Conservation (phyloP, 2,113 vertebrate genomes). For the Sebastes fasciatus region DNA sequence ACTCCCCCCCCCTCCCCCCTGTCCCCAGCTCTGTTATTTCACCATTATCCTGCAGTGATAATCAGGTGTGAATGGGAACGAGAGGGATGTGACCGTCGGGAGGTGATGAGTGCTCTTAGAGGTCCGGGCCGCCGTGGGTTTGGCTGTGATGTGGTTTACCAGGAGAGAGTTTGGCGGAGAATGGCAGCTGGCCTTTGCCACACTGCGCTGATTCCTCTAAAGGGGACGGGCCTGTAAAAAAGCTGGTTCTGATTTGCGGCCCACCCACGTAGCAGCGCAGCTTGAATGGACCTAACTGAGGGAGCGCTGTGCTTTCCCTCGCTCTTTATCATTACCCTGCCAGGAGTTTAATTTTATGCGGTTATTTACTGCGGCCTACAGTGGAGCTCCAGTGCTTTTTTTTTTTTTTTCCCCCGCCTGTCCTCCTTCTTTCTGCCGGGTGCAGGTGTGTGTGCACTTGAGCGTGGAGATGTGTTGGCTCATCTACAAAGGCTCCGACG, state of each 20-base stretch:
- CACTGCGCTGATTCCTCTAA: conserved; percentile 46
- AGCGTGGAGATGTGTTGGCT: conserved; percentile 67
- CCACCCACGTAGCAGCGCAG: conserved; percentile 77
- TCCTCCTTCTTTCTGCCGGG: conserved; percentile 24
- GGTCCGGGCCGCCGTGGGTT: conserved; percentile 45
- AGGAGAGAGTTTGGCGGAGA: conserved; percentile 24
- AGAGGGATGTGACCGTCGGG: conserved; percentile 50
- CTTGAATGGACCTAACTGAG: conserved; percentile 60
- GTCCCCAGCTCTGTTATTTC: conserved; percentile 55
- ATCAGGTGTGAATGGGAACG: conserved; percentile 52
- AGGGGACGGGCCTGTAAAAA: conserved; percentile 48
- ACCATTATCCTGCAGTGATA: conserved; percentile 50
- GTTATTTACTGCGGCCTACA: conserved; percentile 75
- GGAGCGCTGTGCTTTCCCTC: conserved; percentile 65
- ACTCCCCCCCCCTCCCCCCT: not conserved
- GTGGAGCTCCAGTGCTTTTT: conserved; percentile 50
- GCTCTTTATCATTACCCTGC: conserved; percentile 58
- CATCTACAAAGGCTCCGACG: conserved; percentile 75
- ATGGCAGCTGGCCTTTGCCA: conserved; percentile 63
- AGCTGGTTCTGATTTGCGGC: conserved; percentile 77
- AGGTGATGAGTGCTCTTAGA: conserved; percentile 46
- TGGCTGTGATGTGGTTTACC: conserved; percentile 66
- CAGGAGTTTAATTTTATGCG: conserved; percentile 69
- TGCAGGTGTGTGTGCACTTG: conserved; percentile 78
- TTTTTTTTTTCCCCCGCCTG: not conserved